Base-by-base conservation (phyloP, 1,140 invertebrate species). In the Stegodyphus dumicola region DNA sequence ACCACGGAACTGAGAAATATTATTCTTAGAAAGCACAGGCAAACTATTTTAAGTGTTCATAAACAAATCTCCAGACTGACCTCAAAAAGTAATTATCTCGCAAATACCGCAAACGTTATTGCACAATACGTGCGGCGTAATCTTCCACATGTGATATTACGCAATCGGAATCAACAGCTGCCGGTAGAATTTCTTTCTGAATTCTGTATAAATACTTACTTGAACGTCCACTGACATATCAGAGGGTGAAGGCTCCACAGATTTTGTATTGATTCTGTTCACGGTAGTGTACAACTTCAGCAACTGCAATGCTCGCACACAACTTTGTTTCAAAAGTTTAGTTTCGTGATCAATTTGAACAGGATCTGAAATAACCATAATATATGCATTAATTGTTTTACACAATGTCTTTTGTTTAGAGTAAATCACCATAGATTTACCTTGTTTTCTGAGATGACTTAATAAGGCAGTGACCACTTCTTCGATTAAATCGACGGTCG, bases 311-410 rank as follows among this genome's bases (percentile, higher is more conserved):
- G 91, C 88, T 71, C 89, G 83, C 18, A 89, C 88, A 86, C 90
- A 91, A 73, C 88, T 90, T 69, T 90, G 89, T 53, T 90, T 86
- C 78, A 91, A 87, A 51, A 91, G 84, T 54, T 89, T 89, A 53
- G 89, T 89, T 83, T 91, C 90, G 79, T 90, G 89, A 83, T 92
- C 91, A 11, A 89, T 71, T 53, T 87, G 88, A 49, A 88, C 88
- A 6, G 65, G 75, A 75, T 87, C 87, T 87, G 54, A 6, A 74
- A 52, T n/a, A 51, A 79, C 56, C 15, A 60, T 5, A 60, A 60
- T 0, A 60, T 60, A 60, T 60, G 15, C 5, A 2, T 79, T 81
- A 86, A 85, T 81, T 86, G 86, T 54, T 84, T 86, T 88, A 88
- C 87, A 78, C 88, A 88, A 69, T 88, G 86, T 53, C 88, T 77